These are phyloP conservation scores for Chrysogorgia sp. DNA, from an alignment of 92 coral and sea anemone species.

Conservation along the genomic window DNA sequence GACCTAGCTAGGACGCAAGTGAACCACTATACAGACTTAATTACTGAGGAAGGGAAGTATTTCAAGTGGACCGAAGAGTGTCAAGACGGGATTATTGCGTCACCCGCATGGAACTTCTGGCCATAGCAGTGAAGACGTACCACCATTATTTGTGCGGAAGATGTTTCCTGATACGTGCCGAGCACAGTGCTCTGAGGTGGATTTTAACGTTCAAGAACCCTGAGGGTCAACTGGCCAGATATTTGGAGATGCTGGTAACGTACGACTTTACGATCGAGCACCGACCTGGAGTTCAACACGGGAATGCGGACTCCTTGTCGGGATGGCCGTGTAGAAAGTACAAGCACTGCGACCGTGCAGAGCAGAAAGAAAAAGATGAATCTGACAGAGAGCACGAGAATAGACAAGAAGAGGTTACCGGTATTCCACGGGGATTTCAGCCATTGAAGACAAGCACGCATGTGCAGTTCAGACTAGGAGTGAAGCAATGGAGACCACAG, in stretches of 20 bases:
- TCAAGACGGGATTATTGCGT: too few species aligned
- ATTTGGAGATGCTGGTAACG: too few species aligned
- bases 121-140: not conserved
- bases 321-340: slow-evolving; percentile 9
- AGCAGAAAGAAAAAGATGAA: slow-evolving; percentile 12
- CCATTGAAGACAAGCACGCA: not conserved
- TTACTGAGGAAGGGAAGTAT: too few species aligned
- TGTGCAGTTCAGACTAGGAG: too few species aligned
- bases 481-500: not conserved
- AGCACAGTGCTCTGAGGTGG: slow-evolving; percentile 3
- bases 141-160: slow-evolving; percentile 9
- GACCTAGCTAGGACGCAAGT: too few species aligned
- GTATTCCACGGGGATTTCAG: not conserved
- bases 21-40: too few species aligned
- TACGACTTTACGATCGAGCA: not conserved
- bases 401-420: too few species aligned
- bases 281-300: slow-evolving; percentile 20
- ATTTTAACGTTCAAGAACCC: slow-evolving; percentile 19
- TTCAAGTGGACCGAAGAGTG: too few species aligned
- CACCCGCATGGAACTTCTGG: too few species aligned
- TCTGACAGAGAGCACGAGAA: too few species aligned
- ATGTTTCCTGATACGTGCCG: slow-evolving; percentile 1
- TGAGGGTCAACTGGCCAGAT: not conserved
- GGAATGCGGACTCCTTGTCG: slow-evolving; percentile 39
- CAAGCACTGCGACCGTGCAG: slow-evolving; percentile 4